Conservation (phyloP, 2,888 invertebrate species). For the Clitarchus hookeri region DNA sequence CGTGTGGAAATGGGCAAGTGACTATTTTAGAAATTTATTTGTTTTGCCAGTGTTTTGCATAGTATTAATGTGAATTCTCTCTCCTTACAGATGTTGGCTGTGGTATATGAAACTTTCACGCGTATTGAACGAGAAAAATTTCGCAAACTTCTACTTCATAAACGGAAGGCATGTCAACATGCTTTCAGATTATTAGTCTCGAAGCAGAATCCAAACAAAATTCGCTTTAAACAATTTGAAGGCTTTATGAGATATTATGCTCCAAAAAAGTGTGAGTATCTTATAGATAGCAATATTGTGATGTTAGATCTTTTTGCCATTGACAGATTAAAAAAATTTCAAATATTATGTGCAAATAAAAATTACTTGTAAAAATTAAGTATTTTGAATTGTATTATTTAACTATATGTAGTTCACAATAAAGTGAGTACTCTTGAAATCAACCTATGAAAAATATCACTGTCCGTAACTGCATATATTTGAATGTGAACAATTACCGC, state of each 20-base stretch:
- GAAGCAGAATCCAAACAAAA: constrained; percentile 69
- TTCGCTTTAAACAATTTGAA: constrained; percentile 75
- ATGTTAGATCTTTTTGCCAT: neutral
- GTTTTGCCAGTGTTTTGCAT: too few species aligned
- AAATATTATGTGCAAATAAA: too few species aligned
- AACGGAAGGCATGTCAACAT: constrained; percentile 78
- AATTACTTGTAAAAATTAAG: too few species aligned
- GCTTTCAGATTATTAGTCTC: constrained; percentile 82
- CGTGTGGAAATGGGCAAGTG: too few species aligned
- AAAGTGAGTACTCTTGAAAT: too few species aligned
- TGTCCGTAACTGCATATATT: too few species aligned
- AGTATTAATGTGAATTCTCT: too few species aligned
- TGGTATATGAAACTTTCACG: constrained; percentile 88
- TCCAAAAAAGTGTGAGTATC: constrained; percentile 68
- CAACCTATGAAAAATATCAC: too few species aligned
- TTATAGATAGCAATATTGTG: neutral
- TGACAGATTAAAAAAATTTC: neutral
- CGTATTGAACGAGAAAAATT: constrained; percentile 85
- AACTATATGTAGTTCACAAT: too few species aligned
- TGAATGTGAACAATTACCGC: too few species aligned
- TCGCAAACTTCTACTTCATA: constrained; percentile 78
- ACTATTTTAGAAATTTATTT: too few species aligned
- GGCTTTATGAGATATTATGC: constrained; percentile 80
- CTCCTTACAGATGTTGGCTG: constrained; percentile 74
- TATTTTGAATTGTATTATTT: too few species aligned